A percentile compares a stretch with the other conserved stretches of the same genome.
Evolutionary conservation across 2,113 vertebrate genomes (phyloP).

Genomic region (Psilopogon haemacephalus): DNA sequence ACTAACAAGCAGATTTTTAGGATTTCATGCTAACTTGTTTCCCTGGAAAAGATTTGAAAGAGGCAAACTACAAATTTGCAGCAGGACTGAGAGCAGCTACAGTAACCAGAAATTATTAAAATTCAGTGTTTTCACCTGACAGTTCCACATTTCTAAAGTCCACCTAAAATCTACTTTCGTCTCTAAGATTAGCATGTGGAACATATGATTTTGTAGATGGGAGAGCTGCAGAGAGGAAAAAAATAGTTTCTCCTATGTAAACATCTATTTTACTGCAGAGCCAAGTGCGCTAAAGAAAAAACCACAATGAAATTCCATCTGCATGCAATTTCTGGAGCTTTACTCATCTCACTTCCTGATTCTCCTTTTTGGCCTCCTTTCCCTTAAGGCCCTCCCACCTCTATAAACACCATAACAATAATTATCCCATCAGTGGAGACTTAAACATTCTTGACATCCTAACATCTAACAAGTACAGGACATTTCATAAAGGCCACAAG

Average conservation of each 20-base stretch:
- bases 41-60: background rate
- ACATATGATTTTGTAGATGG: background rate
- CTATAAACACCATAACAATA: slow-evolving; percentile 50
- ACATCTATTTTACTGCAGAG: slow-evolving; percentile 15
- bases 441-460: slow-evolving; percentile 54
- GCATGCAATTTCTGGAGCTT: slow-evolving; percentile 8
- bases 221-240: background rate
- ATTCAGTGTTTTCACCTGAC: background rate
- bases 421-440: slow-evolving; percentile 38
- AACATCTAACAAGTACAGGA: slow-evolving; percentile 41
- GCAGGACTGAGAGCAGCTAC: background rate
- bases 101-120: background rate
- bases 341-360: slow-evolving; percentile 59
- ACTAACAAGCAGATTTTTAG: background rate
- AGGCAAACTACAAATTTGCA: background rate
- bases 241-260: slow-evolving; percentile 3
- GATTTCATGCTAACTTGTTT: background rate
- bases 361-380: slow-evolving; percentile 53
- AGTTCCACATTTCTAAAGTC: background rate
- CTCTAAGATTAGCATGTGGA: background rate
- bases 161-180: slow-evolving; percentile 1
- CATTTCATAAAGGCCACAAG: slow-evolving; percentile 49
- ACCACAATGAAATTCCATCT: background rate
- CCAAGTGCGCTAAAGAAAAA: slow-evolving; percentile 25
- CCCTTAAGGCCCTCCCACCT: slow-evolving; percentile 55